phyloP scores from a whole-genome alignment of 1,140 invertebrate genomes.

The Neodiprion virginianus region DNA sequence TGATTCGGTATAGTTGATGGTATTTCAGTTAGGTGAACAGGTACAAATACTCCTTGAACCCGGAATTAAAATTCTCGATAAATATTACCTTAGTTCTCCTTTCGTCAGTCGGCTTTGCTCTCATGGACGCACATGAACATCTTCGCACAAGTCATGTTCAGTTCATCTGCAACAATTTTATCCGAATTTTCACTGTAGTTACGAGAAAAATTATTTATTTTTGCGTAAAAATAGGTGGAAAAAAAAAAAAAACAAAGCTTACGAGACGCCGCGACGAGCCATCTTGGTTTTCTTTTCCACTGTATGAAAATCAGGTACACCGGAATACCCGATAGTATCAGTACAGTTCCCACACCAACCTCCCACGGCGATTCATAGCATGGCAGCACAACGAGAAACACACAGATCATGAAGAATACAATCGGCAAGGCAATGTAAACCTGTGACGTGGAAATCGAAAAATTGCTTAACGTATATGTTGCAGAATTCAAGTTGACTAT shows the following conservation, averaged over 20 bases:
- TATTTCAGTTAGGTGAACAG: neutral
- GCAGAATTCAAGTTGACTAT: neutral
- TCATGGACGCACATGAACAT: constrained; percentile 78
- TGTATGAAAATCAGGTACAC: constrained; percentile 88
- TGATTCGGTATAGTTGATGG: no score
- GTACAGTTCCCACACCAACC: constrained; percentile 82
- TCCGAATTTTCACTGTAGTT: constrained; percentile 17
- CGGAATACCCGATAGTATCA: constrained; percentile 89
- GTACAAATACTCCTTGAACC: neutral
- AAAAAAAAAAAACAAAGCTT: neutral
- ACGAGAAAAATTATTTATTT: constrained; percentile 15
- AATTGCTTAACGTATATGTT: neutral
- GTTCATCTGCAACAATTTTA: constrained; percentile 57
- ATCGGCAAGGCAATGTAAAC: constrained; percentile 79
- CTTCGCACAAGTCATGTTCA: constrained; percentile 76
- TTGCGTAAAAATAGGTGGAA: constrained; percentile 17
- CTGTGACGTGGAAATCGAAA: constrained; percentile 44
- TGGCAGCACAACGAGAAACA: constrained; percentile 84
- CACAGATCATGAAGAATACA: constrained; percentile 83
- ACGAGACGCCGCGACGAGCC: constrained; percentile 31
- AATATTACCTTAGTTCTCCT: neutral
- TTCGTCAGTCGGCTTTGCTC: constrained; percentile 51
- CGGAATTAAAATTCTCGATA: neutral
- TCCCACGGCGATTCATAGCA: constrained; percentile 79
- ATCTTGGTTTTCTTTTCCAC: constrained; percentile 82